Base-by-base conservation (phyloP, 2,797 vertebrate species). In the Manis crassicaudata region DNA sequence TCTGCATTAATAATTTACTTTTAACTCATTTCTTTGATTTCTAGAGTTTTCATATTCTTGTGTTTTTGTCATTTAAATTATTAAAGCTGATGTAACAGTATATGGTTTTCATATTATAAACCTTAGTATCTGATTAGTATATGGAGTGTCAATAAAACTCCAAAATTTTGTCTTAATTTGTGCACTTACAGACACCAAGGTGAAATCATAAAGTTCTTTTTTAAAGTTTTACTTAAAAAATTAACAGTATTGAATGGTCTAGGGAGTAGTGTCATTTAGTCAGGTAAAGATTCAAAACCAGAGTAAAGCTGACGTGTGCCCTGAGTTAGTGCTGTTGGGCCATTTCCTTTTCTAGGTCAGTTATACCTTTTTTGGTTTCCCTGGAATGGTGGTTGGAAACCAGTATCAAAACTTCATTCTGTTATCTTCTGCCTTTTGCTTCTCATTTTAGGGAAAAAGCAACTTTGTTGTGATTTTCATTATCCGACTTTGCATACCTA, bases 81-180 rank as follows among this genome's bases (percentile, higher is more conserved):
- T 87, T 85, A 81, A 94, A 92, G 18, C 3, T 88, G 21, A 50
- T 92, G 0, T 68, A 70, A 76, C 12, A 27, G 1, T 85, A 32
- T 72, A 18, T 80, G 27, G 60, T 92, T 90, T 87, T 32, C 52
- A 20, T 75, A 10, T 35, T 92, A 7, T 50, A 60, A 79, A 92
- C 58, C 11, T 65, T 87, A 68, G 16, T 72, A 21, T 58, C 62
- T 35, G 23, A 68, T 76, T 52, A 62, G 23, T 60, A 54, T 70
- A n/a, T 72, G 50, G 58, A 37, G 8, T 90, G 6, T 87, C 25
- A 91, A 72, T 82, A 91, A 43, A 96, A 88, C 60, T 91, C 13
- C 35, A 91, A 46, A 75, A 79, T 93, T 93, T 90, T 88, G 20
- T 72, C 52, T 7, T 92, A 23, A 73, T 88, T 96, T 96, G 14